A percentile compares a stretch with the other conserved stretches of the same genome.
Conservation (phyloP, 2,797 vertebrate species). For the Cyprinodon diabolis region DNA sequence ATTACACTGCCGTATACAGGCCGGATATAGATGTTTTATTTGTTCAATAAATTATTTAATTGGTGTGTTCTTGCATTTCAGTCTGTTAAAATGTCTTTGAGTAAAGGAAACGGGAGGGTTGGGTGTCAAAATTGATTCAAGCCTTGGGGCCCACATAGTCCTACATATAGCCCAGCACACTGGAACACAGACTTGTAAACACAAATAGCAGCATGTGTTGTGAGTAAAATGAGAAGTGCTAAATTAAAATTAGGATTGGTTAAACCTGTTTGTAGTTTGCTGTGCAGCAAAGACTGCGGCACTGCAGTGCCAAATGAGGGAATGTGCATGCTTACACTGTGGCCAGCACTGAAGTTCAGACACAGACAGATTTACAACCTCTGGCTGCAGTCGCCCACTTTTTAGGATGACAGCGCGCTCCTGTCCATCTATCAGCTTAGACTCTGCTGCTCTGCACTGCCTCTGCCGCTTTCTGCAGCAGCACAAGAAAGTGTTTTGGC, state of each 20-base stretch:
- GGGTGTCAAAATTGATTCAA: background rate
- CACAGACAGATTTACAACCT: conserved; percentile 69
- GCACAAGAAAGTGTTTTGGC: conserved; percentile 52
- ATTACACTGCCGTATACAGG: background rate
- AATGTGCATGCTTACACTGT: conserved; percentile 59
- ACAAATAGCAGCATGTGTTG: background rate
- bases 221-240: background rate
- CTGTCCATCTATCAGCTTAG: conserved; percentile 76
- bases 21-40: background rate
- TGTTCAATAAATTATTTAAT: background rate
- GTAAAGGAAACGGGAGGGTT: background rate
- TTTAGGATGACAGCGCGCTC: conserved; percentile 67
- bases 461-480: conserved; percentile 47
- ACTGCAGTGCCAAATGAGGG: conserved; percentile 28
- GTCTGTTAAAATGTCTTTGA: background rate
- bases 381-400: conserved; percentile 64
- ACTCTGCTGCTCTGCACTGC: conserved; percentile 54
- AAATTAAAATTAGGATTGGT: background rate
- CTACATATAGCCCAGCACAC: conserved; percentile 1
- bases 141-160: background rate
- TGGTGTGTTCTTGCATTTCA: background rate
- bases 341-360: conserved; percentile 65
- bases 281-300: conserved; percentile 9
- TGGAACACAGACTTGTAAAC: background rate
- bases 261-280: background rate